These are phyloP conservation scores for Thymallus thymallus DNA, from an alignment of 2,113 vertebrate species.

Conservation along the genomic window DNA sequence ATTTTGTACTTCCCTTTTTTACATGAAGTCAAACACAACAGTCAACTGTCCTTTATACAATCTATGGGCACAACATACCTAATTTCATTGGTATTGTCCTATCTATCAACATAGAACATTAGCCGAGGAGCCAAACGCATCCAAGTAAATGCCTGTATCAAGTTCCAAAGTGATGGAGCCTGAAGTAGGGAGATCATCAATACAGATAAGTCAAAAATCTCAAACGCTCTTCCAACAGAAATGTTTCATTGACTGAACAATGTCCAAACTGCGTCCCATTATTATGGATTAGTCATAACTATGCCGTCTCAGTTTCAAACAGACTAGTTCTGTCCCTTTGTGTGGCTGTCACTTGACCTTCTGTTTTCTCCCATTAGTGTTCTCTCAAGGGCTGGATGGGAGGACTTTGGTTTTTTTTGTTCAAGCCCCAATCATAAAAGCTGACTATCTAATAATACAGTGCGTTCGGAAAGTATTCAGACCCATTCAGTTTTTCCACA, in stretches of 20 bases:
- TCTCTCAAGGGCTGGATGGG: neutral
- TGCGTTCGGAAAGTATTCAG: too few relatives aligned
- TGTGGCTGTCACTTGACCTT: slow-evolving; percentile 49
- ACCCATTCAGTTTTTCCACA: too few relatives aligned
- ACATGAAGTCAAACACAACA: slow-evolving; percentile 29
- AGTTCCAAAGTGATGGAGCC: slow-evolving; percentile 31
- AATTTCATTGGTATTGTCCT: slow-evolving; percentile 26
- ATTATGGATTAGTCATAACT: slow-evolving; percentile 50
- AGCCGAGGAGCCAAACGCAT: slow-evolving; percentile 38
- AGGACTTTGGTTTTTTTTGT: neutral
- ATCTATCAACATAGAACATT: slow-evolving; percentile 56
- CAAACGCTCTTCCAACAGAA: slow-evolving; percentile 31
- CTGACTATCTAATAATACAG: too few relatives aligned
- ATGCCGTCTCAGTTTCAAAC: slow-evolving; percentile 39
- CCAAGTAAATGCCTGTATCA: slow-evolving; percentile 29
- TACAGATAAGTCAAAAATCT: slow-evolving; percentile 27
- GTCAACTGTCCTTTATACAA: neutral
- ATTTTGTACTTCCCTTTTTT: slow-evolving; percentile 34
- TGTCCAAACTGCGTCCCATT: slow-evolving; percentile 44
- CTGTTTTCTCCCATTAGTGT: slow-evolving; percentile 25
- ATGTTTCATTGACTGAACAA: slow-evolving; percentile 44
- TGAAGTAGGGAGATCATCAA: slow-evolving; percentile 1
- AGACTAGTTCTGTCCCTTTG: slow-evolving; percentile 3
- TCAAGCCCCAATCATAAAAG: neutral
- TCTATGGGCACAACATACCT: slow-evolving; percentile 37